Evolutionary conservation across 2,797 vertebrate species (phyloP).

Genomic region (Tadarida brasiliensis): DNA sequence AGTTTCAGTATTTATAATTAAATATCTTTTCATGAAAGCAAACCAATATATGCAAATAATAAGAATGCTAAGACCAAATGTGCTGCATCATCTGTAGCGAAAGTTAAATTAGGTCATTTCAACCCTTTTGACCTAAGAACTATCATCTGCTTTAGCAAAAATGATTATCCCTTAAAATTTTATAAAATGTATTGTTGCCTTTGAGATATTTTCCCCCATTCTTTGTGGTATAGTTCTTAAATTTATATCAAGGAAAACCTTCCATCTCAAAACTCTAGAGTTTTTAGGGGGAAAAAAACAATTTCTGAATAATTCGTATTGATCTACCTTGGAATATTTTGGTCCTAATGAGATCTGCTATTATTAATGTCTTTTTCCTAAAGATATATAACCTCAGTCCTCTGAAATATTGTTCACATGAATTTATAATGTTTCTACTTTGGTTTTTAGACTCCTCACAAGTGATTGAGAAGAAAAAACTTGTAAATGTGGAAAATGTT

Average conservation of each 20-base stretch:
- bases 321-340: conserved; percentile 1
- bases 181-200: not conserved
- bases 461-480: conserved; percentile 64
- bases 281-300: not conserved
- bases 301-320: not conserved
- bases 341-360: not conserved
- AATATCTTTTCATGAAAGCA: conserved; percentile 7
- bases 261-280: not conserved
- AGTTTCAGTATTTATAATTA: conserved; percentile 22
- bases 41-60: not conserved
- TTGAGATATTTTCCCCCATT: not conserved
- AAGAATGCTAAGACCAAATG: not conserved
- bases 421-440: conserved; percentile 21
- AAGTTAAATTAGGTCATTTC: conserved; percentile 16
- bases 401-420: conserved; percentile 7
- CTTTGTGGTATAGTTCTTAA: not conserved
- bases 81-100: not conserved
- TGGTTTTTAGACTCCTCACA: conserved; percentile 58
- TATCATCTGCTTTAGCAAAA: not conserved
- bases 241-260: conserved; percentile 4
- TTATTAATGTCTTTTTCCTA: conserved; percentile 53
- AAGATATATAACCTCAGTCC: not conserved
- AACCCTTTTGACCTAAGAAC: not conserved
- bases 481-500: conserved; percentile 70
- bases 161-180: not conserved